A percentile compares a stretch with the other conserved stretches of the same genome.
These are phyloP conservation scores for Hoplodrina blanda DNA, from an alignment of 2,888 invertebrate genomes.

Conservation along the genomic window DNA sequence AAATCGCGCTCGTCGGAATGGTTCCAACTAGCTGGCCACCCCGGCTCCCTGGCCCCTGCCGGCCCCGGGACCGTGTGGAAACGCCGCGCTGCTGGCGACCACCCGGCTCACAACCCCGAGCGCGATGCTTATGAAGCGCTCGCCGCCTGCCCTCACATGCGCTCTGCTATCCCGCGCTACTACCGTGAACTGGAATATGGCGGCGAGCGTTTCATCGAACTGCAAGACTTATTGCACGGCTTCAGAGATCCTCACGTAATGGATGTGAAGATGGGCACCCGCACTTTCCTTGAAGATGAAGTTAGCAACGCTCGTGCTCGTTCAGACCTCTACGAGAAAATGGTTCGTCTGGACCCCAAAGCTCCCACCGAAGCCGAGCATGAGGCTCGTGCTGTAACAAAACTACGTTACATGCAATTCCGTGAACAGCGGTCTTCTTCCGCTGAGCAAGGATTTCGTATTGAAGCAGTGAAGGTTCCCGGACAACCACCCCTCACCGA, in stretches of 20 bases:
- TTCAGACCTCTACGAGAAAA: conserved; percentile 97
- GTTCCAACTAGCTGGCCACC: conserved; percentile 98
- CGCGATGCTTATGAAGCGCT: conserved; percentile 95
- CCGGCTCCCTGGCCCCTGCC: conserved; percentile 97
- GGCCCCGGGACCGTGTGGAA: conserved; percentile 98
- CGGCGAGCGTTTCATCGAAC: conserved; percentile 97
- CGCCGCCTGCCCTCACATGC: conserved; percentile 93
- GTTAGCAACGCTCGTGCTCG: conserved; percentile 96
- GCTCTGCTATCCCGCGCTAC: conserved; percentile 95
- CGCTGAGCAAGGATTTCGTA: conserved; percentile 97
- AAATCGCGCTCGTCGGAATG: conserved; percentile 93
- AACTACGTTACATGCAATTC: conserved; percentile 99
- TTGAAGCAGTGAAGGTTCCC: conserved; percentile 98
- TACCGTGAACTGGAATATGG: conserved; percentile 95
- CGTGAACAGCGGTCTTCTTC: conserved; percentile 98
- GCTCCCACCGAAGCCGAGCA: conserved; percentile 97
- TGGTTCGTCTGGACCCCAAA: conserved; percentile 96
- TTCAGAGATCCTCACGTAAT: conserved; percentile 98
- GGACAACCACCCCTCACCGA: conserved; percentile 96
- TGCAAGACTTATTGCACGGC: conserved; percentile 97
- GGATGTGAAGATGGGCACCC: conserved; percentile 99
- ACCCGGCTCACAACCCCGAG: conserved; percentile 93
- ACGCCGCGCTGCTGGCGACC: conserved; percentile 93
- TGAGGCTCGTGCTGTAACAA: conserved; percentile 95
- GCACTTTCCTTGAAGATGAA: conserved; percentile 98